Base-by-base conservation (phyloP, 2,888 invertebrate species). In the Romanomermis culicivorax region DNA sequence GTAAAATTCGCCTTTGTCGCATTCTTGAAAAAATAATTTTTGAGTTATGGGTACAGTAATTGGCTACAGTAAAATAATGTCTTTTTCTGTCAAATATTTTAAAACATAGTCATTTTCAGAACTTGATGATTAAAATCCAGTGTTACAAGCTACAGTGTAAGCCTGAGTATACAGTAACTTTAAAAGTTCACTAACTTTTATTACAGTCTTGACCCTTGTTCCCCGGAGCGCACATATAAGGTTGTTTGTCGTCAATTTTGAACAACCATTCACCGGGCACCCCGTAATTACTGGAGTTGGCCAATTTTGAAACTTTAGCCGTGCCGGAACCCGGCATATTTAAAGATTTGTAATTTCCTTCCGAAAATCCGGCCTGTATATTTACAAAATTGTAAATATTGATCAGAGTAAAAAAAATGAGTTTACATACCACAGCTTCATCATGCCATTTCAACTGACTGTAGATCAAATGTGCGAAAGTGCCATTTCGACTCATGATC, bases 181-280 rank as follows among this genome's bases (percentile, higher is more conserved):
- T n/a, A n/a, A n/a, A n/a, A n/a, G n/a, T n/a, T n/a, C n/a, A 48
- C 54, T 50, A 42, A 56, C 56, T 54, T 43, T 68, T 64, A 42
- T 65, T 62, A 55, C 68, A 68, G 56, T 68, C 68, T 27, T 64
- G 54, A 29, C 67, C 67, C 53, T 64, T 63, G 61, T 65, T 68
- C 11, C 67, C 67, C 30, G 67, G 65, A 2, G 67, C 68, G 55
- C 67, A 67, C 2, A 68, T 59, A 52, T 61, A 64, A 23, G 68
- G 57, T 55, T 63, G 55, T 29, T 25, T 25, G 1, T 58, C 59
- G 56, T 68, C 68, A 3, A 68, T 55, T 26, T 65, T 57, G 60
- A 67, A 65, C 36, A 67, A 52, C 67, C 67, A 67, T 56, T 67
- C 67, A 42, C 67, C 68, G 2, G 68, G 68, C 45, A 68, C 68